phyloP scores from a whole-genome alignment of 2,113 vertebrate genomes.

The Epinephelus cyanopodus region DNA sequence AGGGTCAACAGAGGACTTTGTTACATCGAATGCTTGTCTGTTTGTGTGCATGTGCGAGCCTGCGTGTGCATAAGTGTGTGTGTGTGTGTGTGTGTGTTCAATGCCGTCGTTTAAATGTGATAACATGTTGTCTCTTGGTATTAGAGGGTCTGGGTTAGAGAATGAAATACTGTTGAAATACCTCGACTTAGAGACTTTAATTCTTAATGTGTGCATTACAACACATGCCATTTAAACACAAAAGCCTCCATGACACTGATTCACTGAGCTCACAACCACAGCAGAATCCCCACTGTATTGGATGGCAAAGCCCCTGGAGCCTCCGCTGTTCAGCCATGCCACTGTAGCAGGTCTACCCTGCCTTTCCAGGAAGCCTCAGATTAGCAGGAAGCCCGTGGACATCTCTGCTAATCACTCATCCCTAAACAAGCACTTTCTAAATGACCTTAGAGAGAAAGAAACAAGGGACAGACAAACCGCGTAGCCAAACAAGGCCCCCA shows the following conservation, averaged over 20 bases:
- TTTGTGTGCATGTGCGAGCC: constrained; percentile 55
- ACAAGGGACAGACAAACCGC: constrained; percentile 68
- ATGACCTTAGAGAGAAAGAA: constrained; percentile 78
- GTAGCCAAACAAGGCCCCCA: constrained; percentile 74
- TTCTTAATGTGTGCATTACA: neutral
- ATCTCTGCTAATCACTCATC: constrained; percentile 82
- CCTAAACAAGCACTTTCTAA: constrained; percentile 80
- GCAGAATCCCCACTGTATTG: constrained; percentile 29
- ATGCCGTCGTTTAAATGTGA: constrained; percentile 56
- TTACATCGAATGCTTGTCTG: constrained; percentile 73
- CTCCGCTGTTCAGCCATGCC: constrained; percentile 56
- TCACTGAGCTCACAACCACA: constrained; percentile 20
- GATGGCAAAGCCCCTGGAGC: constrained; percentile 69
- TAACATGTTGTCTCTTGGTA: constrained; percentile 62
- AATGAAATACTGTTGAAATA: constrained; percentile 31
- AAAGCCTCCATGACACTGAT: constrained; percentile 44
- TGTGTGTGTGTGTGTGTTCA: constrained; percentile 25
- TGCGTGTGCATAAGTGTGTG: neutral
- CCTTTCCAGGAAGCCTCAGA: constrained; percentile 75
- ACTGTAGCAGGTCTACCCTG: constrained; percentile 74
- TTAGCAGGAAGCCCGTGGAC: constrained; percentile 80
- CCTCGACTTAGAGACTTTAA: constrained; percentile 13
- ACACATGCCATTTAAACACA: constrained; percentile 35
- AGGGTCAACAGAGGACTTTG: constrained; percentile 82
- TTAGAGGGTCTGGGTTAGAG: constrained; percentile 43